Evolutionary conservation across 2,113 vertebrate species (phyloP), one percentile per base, ranked within the genome.

Genomic region (Clarias magur): DNA sequence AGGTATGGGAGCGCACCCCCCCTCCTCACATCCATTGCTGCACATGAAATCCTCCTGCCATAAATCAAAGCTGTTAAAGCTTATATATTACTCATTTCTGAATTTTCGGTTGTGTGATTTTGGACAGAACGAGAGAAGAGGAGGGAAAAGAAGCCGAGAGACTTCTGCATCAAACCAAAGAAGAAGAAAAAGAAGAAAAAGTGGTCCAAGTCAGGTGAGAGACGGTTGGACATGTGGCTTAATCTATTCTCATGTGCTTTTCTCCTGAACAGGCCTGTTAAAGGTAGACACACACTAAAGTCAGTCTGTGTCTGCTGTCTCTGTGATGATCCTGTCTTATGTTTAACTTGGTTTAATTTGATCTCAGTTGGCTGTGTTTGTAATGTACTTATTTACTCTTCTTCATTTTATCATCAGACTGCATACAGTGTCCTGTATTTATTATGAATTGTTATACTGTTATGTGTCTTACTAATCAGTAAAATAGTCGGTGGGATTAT

Each of bases 151-250:
- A 96, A 94, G 88, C 93, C 93, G 75, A 96, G 95, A 92, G 96
- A 97, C 88, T 96, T 97, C 86, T 95, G 95, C 87, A 93, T 97
- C 42, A 98, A 97, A 90, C 94, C 97, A 57, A 99, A 97, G 95
- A 99, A 97, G 90, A 99, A 96, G 93, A 99, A 96, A 90, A 97
- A 96, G 89, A 96, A 96, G 94, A 99, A 97, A 94, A 99, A 94
- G 94, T 96, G 94, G 94, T 93, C 93, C 60, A 97, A 96, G 90
- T 91, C 95, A 86, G 98, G 98, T 99, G 95, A 96, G 91, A 60
- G 91, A 60, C 8, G 2, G 27, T 30, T 25, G 56, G 75, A 38
- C 25, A 63, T 86, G 48, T 85, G 75, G 76, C 60, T 72, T 34
- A 34, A n/a, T 62, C 38, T 83, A 62, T 83, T 34, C 81, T 59